Percentiles rank a stretch among this genome's conserved stretches.
Conservation (phyloP, 2,797 vertebrate genomes). For the Poecilia picta region DNA sequence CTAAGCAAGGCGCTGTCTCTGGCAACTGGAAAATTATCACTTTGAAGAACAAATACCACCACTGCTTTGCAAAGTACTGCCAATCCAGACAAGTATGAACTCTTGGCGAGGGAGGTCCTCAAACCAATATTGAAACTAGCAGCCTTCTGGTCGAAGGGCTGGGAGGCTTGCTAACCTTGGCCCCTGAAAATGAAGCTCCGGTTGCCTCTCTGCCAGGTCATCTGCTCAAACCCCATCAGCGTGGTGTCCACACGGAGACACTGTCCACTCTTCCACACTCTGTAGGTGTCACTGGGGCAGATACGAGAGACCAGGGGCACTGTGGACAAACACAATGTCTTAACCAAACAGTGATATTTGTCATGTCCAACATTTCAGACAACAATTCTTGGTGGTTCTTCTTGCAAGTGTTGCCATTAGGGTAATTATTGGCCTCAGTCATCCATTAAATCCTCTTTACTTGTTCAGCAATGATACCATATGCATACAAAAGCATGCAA, state of each 20-base stretch:
- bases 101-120: neutral
- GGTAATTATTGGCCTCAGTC: neutral
- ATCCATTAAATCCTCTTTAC: constrained; percentile 2
- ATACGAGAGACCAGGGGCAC: constrained; percentile 97
- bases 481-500: neutral
- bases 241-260: constrained; percentile 96
- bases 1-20: neutral
- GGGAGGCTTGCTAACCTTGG: constrained; percentile 83
- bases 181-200: constrained; percentile 96
- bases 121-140: neutral
- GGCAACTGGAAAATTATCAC: neutral
- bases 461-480: neutral
- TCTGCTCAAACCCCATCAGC: constrained; percentile 95
- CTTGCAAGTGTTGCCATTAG: neutral
- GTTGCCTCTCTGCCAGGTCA: constrained; percentile 99
- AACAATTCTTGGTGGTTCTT: neutral
- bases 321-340: constrained; percentile 56
- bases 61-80: neutral
- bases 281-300: constrained; percentile 97
- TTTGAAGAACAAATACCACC: neutral
- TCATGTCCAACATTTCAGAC: neutral
- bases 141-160: neutral
- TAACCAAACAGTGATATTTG: constrained; percentile 1
- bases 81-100: neutral
- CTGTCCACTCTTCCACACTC: constrained; percentile 98